Evolutionary conservation across 2,888 invertebrate species (phyloP).

Genomic region (Litoditis marina): DNA sequence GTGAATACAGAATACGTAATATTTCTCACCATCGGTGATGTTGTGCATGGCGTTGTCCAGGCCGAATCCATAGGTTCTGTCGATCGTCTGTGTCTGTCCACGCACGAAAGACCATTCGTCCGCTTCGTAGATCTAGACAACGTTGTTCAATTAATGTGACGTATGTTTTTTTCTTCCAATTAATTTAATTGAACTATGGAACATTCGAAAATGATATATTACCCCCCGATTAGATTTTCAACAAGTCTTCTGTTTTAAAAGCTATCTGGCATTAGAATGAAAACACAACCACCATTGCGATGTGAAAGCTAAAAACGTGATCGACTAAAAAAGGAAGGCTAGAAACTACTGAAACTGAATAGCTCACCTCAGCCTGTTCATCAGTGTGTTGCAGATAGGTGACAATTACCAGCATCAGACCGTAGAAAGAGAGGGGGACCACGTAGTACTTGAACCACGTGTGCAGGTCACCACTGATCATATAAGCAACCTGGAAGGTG

Average conservation of each 20-base stretch:
- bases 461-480: conserved; percentile 26
- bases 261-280: too few species aligned
- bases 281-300: too few species aligned
- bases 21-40: conserved; percentile 31
- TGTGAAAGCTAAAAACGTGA: too few species aligned
- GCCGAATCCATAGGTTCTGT: conserved; percentile 40
- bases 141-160: too few species aligned
- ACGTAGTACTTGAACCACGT: conserved; percentile 49
- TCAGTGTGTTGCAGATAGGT: conserved; percentile 51
- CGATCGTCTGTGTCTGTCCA: conserved; percentile 42
- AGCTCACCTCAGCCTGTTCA: conserved; percentile 49
- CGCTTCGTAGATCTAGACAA: conserved; percentile 39
- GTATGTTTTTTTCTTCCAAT: too few species aligned
- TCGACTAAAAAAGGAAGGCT: too few species aligned
- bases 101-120: conserved; percentile 46
- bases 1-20: too few species aligned
- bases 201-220: too few species aligned
- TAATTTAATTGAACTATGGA: too few species aligned
- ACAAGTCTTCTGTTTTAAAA: too few species aligned
- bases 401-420: conserved; percentile 47
- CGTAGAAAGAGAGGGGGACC: conserved; percentile 49
- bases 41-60: conserved; percentile 38
- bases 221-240: too few species aligned
- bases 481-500: conserved; percentile 21
- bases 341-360: too few species aligned